phyloP scores from a whole-genome alignment of 2,113 vertebrate genomes.

The Pachycephala philippinensis region DNA sequence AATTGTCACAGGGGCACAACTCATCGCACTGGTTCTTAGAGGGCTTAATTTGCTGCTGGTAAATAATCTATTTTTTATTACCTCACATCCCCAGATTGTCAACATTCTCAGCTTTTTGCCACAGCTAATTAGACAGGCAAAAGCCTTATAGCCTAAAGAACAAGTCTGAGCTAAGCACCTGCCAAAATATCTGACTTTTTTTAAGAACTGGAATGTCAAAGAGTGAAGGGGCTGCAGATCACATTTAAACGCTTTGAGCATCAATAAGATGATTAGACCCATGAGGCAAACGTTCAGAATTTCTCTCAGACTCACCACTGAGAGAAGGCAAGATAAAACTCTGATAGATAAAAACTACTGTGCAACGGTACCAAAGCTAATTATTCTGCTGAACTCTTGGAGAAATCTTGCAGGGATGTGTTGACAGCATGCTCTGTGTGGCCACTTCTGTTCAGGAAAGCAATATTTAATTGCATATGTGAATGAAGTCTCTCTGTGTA shows the following conservation, averaged over 20 bases:
- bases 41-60: slow-evolving; percentile 64
- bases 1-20: slow-evolving; percentile 52
- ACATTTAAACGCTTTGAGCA: slow-evolving; percentile 66
- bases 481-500: slow-evolving; percentile 2
- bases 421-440: slow-evolving; percentile 52
- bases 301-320: slow-evolving; percentile 61
- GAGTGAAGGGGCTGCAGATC: slow-evolving; percentile 64
- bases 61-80: slow-evolving; percentile 68
- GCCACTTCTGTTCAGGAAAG: slow-evolving; percentile 40
- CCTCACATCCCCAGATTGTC: slow-evolving; percentile 63
- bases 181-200: slow-evolving; percentile 62
- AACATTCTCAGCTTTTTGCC: slow-evolving; percentile 62
- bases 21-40: slow-evolving; percentile 47
- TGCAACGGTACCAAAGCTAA: slow-evolving; percentile 59
- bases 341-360: slow-evolving; percentile 59
- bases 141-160: slow-evolving; percentile 61
- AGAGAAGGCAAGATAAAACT: slow-evolving; percentile 65
- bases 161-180: slow-evolving; percentile 64
- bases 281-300: slow-evolving; percentile 62
- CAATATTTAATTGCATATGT: slow-evolving; percentile 52
- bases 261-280: slow-evolving; percentile 68
- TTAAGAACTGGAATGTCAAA: slow-evolving; percentile 58
- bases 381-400: slow-evolving; percentile 68
- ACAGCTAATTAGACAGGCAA: slow-evolving; percentile 73
- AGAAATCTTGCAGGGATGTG: slow-evolving; percentile 60